A percentile compares a stretch with the other conserved stretches of the same genome.
Evolutionary conservation across 2,888 invertebrate species (phyloP).

Genomic region (Zaprionus bogoriensis): DNA sequence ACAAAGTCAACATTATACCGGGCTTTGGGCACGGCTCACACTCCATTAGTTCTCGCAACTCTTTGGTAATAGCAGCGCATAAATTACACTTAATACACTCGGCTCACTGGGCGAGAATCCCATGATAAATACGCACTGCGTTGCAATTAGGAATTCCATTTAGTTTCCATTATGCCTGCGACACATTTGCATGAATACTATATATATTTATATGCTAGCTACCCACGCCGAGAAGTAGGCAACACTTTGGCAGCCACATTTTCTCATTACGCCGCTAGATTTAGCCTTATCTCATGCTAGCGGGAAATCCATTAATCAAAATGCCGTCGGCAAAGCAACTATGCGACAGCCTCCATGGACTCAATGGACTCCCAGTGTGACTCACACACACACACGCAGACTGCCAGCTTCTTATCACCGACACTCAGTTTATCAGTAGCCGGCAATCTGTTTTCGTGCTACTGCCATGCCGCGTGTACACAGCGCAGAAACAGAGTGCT

Average conservation of each 20-base stretch:
- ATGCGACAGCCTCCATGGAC: conserved; percentile 2
- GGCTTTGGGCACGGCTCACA: too few species aligned
- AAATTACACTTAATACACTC: background rate
- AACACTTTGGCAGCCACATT: conserved; percentile 22
- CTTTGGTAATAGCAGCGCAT: background rate
- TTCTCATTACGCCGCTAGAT: conserved; percentile 3
- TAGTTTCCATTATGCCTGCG: background rate
- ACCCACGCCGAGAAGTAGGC: conserved; percentile 38
- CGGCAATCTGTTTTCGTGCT: conserved; percentile 46
- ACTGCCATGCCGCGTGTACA: conserved; percentile 37
- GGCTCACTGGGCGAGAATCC: background rate
- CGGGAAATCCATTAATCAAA: conserved; percentile 58
- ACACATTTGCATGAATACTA: background rate
- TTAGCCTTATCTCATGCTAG: background rate
- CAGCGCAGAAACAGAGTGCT: background rate
- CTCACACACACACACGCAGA: too few species aligned
- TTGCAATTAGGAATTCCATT: background rate
- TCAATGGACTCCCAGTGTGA: conserved; percentile 5
- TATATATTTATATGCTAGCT: too few species aligned
- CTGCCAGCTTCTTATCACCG: conserved; percentile 38
- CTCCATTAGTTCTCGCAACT: conserved; percentile 1
- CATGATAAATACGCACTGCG: background rate
- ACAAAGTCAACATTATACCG: conserved; percentile 8
- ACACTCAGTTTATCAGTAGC: conserved; percentile 22
- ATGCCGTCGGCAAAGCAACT: conserved; percentile 3